phyloP scores from a whole-genome alignment of 2,888 invertebrate species.

The Drosophila conformis region DNA sequence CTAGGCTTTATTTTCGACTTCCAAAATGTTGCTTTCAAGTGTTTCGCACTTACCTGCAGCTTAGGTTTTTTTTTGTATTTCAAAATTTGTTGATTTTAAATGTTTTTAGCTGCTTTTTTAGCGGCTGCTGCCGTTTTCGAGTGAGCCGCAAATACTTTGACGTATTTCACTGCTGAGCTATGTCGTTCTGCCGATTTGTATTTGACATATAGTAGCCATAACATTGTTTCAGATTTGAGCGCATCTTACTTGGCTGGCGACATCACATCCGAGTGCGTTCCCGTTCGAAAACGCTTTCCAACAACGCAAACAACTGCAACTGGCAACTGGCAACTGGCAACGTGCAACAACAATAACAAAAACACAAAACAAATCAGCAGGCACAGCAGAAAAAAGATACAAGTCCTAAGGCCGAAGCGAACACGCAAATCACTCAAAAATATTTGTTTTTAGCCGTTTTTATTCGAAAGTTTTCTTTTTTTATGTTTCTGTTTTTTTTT shows the following conservation, averaged over 20 bases:
- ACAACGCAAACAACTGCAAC: background rate
- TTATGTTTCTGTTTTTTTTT: background rate
- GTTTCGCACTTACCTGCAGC: constrained; percentile 32
- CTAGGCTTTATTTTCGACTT: background rate
- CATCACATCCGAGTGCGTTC: constrained; percentile 6
- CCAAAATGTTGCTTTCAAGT: background rate
- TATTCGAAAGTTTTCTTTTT: background rate
- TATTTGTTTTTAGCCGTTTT: background rate
- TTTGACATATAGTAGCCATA: constrained; percentile 59
- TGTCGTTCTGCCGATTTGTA: constrained; percentile 46
- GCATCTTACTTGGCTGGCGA: constrained; percentile 7
- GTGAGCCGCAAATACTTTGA: constrained; percentile 12
- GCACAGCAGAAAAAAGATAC: background rate
- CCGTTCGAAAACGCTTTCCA: constrained; percentile 9
- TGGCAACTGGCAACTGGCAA: background rate
- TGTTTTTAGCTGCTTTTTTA: background rate
- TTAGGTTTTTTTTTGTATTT: background rate
- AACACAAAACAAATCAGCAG: background rate
- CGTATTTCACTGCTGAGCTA: constrained; percentile 21
- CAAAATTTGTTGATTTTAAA: constrained; percentile 15
- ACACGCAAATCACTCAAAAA: constrained; percentile 7
- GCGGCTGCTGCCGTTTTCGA: constrained; percentile 17
- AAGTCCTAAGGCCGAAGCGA: background rate
- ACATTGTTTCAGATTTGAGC: constrained; percentile 35
- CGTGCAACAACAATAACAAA: background rate